These are phyloP conservation scores for Sipha maydis DNA, from an alignment of 2,888 invertebrate species.

Conservation along the genomic window DNA sequence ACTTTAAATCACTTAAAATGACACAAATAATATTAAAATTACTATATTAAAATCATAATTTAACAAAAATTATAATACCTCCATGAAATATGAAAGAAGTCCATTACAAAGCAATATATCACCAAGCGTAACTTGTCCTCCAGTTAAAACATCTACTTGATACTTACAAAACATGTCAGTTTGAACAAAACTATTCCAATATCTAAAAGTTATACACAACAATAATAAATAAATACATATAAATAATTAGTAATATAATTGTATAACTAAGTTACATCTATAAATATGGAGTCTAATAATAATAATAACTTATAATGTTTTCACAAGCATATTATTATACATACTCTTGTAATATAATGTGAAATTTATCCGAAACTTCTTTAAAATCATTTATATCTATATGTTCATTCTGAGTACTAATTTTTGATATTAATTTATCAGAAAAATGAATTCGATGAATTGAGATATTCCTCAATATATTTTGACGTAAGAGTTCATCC, in stretches of 20 bases:
- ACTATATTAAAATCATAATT: not conserved
- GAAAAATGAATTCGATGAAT: constrained; percentile 45
- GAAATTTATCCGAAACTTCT: constrained; percentile 33
- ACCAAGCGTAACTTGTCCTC: constrained; percentile 79
- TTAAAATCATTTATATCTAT: constrained; percentile 37
- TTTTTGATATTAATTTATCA: constrained; percentile 38
- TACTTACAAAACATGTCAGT: constrained; percentile 92
- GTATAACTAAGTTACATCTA: not conserved
- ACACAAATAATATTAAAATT: not conserved
- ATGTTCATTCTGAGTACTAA: constrained; percentile 25
- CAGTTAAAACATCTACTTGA: constrained; percentile 90
- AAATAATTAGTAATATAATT: not conserved
- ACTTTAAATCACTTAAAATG: not conserved
- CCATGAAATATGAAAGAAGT: constrained; percentile 93
- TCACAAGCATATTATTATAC: constrained; percentile 28
- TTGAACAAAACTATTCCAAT: constrained; percentile 82
- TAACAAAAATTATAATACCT: constrained; percentile 70
- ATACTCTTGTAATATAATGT: constrained; percentile 60
- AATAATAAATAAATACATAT: not conserved
- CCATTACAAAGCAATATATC: constrained; percentile 93
- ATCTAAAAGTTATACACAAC: constrained; percentile 68
- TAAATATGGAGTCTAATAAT: not conserved
- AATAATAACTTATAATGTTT: not conserved
- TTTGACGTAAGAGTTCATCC: constrained; percentile 46
- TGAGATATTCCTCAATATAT: constrained; percentile 44